A percentile compares a stretch with the other conserved stretches of the same genome.
Evolutionary conservation across 1,140 invertebrate genomes (phyloP).

Genomic region (Dreissena rostriformis): DNA sequence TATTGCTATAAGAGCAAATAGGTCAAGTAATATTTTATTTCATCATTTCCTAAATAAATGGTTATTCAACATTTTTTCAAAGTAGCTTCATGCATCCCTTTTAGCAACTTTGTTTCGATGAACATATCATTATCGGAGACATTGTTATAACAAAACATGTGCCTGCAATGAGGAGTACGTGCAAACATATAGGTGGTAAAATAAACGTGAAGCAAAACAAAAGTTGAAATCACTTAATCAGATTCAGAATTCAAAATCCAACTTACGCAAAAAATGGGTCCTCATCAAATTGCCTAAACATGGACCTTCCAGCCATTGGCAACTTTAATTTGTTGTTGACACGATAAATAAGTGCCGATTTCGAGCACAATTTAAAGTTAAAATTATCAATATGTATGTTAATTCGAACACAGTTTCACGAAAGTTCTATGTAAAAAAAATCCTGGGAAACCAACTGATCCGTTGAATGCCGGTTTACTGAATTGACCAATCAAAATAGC

Average conservation of each 20-base stretch:
- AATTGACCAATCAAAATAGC: too few species aligned
- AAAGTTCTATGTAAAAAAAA: too few species aligned
- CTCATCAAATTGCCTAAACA: slow-evolving; percentile 33
- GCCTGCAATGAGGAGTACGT: not conserved
- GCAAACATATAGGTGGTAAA: not conserved
- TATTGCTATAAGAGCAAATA: too few species aligned
- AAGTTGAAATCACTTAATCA: not conserved
- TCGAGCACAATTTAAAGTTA: too few species aligned
- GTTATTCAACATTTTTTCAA: not conserved
- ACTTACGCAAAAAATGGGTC: slow-evolving; percentile 40
- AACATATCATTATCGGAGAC: not conserved
- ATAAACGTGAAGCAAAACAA: not conserved
- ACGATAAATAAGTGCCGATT: too few species aligned
- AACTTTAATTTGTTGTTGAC: not conserved
- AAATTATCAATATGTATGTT: too few species aligned
- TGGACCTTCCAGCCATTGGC: slow-evolving; percentile 31
- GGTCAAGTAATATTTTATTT: not conserved
- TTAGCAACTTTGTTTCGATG: not conserved
- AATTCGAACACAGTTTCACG: too few species aligned
- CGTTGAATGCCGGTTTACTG: too few species aligned
- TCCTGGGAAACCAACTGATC: too few species aligned
- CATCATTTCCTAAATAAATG: not conserved
- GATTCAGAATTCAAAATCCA: not conserved
- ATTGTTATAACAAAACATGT: not conserved
- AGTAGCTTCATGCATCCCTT: not conserved